Evolutionary conservation across 2,888 invertebrate species (phyloP), one percentile per base, ranked within the genome.

Genomic region (Cancer borealis): DNA sequence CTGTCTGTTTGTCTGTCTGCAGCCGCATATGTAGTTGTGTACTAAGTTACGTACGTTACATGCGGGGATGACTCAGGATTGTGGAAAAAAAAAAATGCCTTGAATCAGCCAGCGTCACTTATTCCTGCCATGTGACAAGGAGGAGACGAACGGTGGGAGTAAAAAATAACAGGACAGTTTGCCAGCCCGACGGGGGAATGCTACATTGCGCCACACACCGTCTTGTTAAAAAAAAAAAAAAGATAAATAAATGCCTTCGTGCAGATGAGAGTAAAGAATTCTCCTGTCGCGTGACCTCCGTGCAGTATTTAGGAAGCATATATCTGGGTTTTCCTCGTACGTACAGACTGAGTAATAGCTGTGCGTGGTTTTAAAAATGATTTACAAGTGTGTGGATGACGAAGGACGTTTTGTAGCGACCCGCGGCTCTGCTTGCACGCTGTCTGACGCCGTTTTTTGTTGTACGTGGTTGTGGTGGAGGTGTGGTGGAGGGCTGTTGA

Each of bases 91-190:
- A 73, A 26, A 73, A 39, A 73, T 73, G 73, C 73, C 73, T n/a
- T 73, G n/a, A 73, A 73, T 73, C 73, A 73, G 26, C 26, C 73
- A 73, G 73, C 73, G n/a, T 73, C 73, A 73, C 73, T 73, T 26
- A 73, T 73, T 73, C 73, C 73, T 73, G 73, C 73, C 73, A 73
- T 26, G 73, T 26, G 73, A 73, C 73, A 10, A 73, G 73, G n/a
- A 73, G n/a, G 73, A 26, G n/a, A 26, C 73, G n/a, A 73, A 73
- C 73, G 73, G 73, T 73, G 26, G 73, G 73, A 73, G 73, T 73
- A 6, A n/a, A 26, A 73, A 39, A 26, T n/a, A 73, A 73, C 73
- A 73, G 73, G 73, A 73, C 73, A 73, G 73, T n/a, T 8, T n/a
- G 73, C 73, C 73, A 73, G 73, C n/a, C 26, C 21, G 73, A 26